These are phyloP conservation scores for Calycopis cecrops DNA, from an alignment of 1,140 invertebrate genomes.

Conservation along the genomic window DNA sequence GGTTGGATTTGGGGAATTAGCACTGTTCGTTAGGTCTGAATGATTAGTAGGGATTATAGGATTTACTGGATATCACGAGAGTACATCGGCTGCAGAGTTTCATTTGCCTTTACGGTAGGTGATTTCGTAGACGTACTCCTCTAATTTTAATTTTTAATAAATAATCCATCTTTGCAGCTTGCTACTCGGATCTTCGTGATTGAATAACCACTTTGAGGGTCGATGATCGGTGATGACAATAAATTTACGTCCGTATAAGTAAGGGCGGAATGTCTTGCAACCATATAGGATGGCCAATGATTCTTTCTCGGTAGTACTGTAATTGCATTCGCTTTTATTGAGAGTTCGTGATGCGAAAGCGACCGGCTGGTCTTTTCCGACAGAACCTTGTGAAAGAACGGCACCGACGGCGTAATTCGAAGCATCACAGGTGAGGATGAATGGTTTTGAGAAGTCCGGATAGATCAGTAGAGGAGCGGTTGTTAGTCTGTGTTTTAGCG, in stretches of 20 bases:
- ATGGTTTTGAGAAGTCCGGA: background rate
- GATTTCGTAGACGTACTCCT: constrained; percentile 12
- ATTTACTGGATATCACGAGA: background rate
- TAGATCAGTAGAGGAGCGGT: background rate
- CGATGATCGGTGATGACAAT: background rate
- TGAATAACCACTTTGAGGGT: background rate
- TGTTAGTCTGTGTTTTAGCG: constrained; percentile 13
- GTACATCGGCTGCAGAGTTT: background rate
- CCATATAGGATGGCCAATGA: background rate
- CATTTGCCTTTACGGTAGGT: background rate
- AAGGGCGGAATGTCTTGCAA: background rate
- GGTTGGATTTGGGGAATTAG: too few species aligned
- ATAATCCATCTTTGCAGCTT: background rate
- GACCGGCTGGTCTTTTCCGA: background rate
- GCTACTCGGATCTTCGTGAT: background rate
- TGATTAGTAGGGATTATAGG: too few species aligned
- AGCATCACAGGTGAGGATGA: background rate
- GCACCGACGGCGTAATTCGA: background rate
- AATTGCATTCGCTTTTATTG: background rate
- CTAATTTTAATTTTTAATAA: background rate
- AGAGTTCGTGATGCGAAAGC: background rate
- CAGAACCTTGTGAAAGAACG: background rate
- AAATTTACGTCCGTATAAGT: background rate
- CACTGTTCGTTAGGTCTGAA: too few species aligned
- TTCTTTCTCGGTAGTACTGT: background rate